Conservation (phyloP, 2,888 invertebrate species). For the Tenthredo distinguenda region DNA sequence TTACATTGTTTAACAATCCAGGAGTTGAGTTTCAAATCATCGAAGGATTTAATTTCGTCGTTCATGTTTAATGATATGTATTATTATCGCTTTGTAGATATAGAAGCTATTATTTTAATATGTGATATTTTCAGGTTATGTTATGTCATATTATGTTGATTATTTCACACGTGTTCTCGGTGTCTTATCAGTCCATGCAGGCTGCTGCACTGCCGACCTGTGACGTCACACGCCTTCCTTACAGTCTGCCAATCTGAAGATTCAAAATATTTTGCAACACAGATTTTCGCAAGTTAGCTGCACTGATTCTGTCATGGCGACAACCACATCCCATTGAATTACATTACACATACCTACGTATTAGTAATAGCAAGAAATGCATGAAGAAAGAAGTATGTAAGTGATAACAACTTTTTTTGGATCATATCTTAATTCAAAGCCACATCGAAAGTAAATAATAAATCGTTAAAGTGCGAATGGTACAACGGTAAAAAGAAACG, state of each 20-base stretch:
- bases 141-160: background rate
- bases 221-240: background rate
- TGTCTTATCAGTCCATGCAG: background rate
- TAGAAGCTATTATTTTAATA: background rate
- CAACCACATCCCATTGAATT: background rate
- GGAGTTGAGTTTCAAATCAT: slow-evolving; percentile 83
- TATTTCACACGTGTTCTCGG: background rate
- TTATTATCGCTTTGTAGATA: background rate
- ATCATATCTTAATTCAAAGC: background rate
- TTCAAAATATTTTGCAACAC: background rate
- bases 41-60: slow-evolving; percentile 77
- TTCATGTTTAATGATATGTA: slow-evolving; percentile 49
- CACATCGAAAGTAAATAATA: background rate
- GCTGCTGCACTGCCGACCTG: background rate
- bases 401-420: background rate
- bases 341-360: background rate
- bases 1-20: slow-evolving; percentile 88
- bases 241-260: background rate
- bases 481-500: background rate
- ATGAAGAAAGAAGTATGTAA: slow-evolving; percentile 10
- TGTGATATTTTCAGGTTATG: background rate
- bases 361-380: background rate
- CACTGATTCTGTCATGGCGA: slow-evolving; percentile 24
- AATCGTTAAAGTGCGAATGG: background rate
- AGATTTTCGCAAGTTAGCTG: background rate